Evolutionary conservation across 1,140 invertebrate species (phyloP).

Genomic region (Zaprionus nigranus): DNA sequence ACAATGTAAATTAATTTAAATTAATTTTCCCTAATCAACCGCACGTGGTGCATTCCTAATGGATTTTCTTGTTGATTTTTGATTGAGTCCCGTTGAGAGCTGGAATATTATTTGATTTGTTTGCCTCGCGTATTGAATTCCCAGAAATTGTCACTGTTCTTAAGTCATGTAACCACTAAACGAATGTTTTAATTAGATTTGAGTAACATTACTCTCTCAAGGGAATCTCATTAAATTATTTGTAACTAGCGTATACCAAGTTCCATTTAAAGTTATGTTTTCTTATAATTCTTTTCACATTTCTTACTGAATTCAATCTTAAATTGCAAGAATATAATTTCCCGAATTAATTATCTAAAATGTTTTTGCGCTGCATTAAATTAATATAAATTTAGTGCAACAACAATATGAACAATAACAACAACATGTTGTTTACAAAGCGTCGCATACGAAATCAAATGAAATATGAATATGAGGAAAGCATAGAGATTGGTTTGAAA

Average conservation of each 20-base stretch:
- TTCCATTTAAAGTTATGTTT: not conserved
- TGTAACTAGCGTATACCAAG: no score
- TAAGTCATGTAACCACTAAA: not conserved
- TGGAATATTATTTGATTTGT: not conserved
- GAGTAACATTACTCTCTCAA: not conserved
- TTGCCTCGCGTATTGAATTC: not conserved
- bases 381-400: conserved; percentile 42
- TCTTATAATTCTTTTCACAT: no score
- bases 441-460: conserved; percentile 12
- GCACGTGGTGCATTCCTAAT: not conserved
- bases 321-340: conserved; percentile 34
- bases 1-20: not conserved
- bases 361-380: conserved; percentile 61
- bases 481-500: not conserved
- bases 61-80: conserved; percentile 3
- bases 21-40: not conserved
- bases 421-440: conserved; percentile 63
- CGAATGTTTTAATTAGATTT: not conserved
- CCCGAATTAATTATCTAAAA: conserved; percentile 71
- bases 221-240: not conserved
- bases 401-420: conserved; percentile 25
- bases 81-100: not conserved
- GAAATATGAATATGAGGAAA: conserved; percentile 11
- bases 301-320: no score
- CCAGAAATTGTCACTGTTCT: not conserved